Percentiles rank a stretch among this genome's conserved stretches.
phyloP scores from a whole-genome alignment of 2,888 invertebrate genomes.

The Dicyrtomina minuta region DNA sequence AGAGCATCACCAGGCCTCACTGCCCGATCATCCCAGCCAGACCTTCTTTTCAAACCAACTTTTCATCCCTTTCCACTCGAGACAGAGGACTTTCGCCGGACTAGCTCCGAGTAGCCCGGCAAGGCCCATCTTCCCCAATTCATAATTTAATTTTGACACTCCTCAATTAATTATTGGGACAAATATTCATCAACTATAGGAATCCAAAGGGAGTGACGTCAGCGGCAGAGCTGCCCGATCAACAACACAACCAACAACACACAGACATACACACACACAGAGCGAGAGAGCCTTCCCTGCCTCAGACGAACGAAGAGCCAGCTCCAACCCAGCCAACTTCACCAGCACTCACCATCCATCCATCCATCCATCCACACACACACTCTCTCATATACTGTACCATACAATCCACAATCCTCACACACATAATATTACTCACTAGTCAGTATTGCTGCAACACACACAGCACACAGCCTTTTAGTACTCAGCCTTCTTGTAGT shows the following conservation, averaged over 20 bases:
- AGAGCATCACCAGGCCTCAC: slow-evolving; percentile 5
- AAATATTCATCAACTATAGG: slow-evolving; percentile 38
- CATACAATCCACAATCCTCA: too few species aligned
- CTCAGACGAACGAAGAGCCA: too few species aligned
- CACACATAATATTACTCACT: too few species aligned
- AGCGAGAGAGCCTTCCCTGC: too few species aligned
- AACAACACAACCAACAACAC: slow-evolving; percentile 1
- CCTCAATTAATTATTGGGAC: slow-evolving; percentile 26
- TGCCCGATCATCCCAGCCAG: slow-evolving; percentile 20
- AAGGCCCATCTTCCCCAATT: not conserved
- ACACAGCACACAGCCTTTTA: too few species aligned
- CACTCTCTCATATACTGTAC: too few species aligned
- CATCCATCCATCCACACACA: too few species aligned
- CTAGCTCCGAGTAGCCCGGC: not conserved
- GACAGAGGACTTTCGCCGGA: slow-evolving; percentile 14
- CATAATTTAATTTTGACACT: slow-evolving; percentile 29
- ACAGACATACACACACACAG: too few species aligned
- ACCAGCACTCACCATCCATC: too few species aligned
- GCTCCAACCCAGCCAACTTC: too few species aligned
- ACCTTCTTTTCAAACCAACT: slow-evolving; percentile 39
- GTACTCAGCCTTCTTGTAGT: too few species aligned
- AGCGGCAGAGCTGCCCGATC: slow-evolving; percentile 24
- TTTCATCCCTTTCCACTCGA: slow-evolving; percentile 34
- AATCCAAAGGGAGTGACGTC: slow-evolving; percentile 30
- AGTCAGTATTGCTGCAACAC: too few species aligned